Conservation (phyloP, 2,888 invertebrate species). For the Eupelmus urozonus region DNA sequence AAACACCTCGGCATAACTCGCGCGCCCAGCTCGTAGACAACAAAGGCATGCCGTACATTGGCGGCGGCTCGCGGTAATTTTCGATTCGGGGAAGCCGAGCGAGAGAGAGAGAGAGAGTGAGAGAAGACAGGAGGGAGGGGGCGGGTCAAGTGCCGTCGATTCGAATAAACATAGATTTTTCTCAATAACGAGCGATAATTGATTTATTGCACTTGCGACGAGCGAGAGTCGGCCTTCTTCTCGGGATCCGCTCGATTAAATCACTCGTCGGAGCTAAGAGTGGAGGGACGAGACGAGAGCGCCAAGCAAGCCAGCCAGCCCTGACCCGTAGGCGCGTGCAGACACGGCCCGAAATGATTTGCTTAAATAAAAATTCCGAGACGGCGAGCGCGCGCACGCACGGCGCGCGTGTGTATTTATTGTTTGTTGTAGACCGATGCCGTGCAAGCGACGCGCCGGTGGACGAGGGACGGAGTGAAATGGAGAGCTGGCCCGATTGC, state of each 20-base stretch:
- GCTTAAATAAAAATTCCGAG: slow-evolving; percentile 51
- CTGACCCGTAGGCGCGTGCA: slow-evolving; percentile 59
- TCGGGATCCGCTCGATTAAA: slow-evolving; percentile 16
- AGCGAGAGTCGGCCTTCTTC: too few species aligned
- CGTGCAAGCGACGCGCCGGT: too few species aligned
- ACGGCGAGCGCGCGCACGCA: neutral
- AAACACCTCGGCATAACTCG: neutral
- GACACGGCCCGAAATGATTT: slow-evolving; percentile 53
- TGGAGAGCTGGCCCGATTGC: too few species aligned
- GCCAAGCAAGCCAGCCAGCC: slow-evolving; percentile 38
- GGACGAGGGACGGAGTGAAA: too few species aligned
- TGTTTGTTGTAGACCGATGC: neutral
- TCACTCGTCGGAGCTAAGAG: slow-evolving; percentile 11
- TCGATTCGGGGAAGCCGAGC: slow-evolving; percentile 46
- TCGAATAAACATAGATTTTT: slow-evolving; percentile 72
- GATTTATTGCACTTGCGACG: slow-evolving; percentile 57
- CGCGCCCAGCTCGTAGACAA: neutral
- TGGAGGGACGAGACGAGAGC: neutral
- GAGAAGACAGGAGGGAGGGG: neutral
- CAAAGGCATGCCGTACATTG: too few species aligned
- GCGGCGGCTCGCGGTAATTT: slow-evolving; percentile 24
- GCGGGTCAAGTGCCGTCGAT: slow-evolving; percentile 70
- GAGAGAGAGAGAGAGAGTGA: too few species aligned
- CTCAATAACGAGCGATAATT: slow-evolving; percentile 60
- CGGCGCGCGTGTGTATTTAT: too few species aligned